Evolutionary conservation across 2,113 vertebrate genomes (phyloP).

Genomic region (Hyaena hyaena): DNA sequence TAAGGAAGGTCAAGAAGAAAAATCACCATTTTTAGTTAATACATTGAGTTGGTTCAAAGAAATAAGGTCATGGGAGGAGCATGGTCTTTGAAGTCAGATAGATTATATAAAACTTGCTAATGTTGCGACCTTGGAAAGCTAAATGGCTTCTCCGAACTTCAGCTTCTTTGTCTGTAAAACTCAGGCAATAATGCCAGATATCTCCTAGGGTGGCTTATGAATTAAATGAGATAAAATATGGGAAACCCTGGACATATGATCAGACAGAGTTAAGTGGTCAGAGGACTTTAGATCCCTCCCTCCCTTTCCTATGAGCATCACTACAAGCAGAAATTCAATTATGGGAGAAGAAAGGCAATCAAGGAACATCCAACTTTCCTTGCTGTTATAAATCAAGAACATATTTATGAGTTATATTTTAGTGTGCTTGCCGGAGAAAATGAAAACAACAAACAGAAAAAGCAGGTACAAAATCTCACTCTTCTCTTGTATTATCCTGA

Average conservation of each 20-base stretch:
- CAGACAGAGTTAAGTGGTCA: background rate
- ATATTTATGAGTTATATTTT: conserved; percentile 43
- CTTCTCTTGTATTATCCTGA: background rate
- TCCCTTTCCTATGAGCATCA: background rate
- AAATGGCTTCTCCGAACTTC: conserved; percentile 18
- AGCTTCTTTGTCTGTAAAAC: conserved; percentile 24
- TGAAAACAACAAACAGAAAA: background rate
- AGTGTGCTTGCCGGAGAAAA: conserved; percentile 7
- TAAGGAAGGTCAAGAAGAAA: conserved; percentile 10
- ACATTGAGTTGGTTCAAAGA: conserved; percentile 5
- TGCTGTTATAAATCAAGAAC: conserved; percentile 36
- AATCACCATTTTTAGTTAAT: conserved; percentile 36
- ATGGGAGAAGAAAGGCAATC: conserved; percentile 39
- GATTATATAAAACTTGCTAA: conserved; percentile 33
- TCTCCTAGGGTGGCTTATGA: background rate
- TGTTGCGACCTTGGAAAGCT: background rate
- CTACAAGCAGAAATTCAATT: conserved; percentile 63
- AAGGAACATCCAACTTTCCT: conserved; percentile 7
- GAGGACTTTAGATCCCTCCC: background rate
- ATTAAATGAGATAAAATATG: conserved; percentile 48
- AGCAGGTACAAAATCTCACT: background rate
- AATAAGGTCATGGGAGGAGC: background rate
- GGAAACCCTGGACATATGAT: background rate
- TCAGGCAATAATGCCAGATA: background rate
- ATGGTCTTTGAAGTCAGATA: conserved; percentile 38